These are phyloP conservation scores for Synanthedon formicaeformis DNA, from an alignment of 2,888 invertebrate species.

Conservation along the genomic window DNA sequence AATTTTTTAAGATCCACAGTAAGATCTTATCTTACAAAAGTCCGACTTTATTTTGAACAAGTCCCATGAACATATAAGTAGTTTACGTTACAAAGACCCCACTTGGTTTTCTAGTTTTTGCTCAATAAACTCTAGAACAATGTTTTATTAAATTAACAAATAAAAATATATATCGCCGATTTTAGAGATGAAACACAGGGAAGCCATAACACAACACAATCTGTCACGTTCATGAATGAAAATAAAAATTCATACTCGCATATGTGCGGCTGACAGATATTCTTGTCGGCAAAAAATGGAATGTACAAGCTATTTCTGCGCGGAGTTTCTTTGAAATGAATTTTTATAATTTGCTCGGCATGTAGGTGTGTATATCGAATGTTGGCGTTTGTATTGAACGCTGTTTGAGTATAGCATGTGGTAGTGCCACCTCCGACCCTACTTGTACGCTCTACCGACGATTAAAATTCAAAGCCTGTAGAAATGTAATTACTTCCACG, in stretches of 20 bases:
- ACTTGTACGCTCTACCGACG: conserved; percentile 25
- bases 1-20: too few relatives aligned
- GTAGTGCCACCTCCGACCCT: conserved; percentile 2
- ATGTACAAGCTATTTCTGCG: background rate
- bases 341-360: background rate
- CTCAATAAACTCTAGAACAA: too few relatives aligned
- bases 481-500: conserved; percentile 61
- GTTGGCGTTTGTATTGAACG: conserved; percentile 7
- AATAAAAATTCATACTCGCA: background rate
- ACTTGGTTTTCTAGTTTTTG: too few relatives aligned
- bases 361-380: conserved; percentile 15
- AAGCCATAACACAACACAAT: background rate
- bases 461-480: conserved; percentile 66
- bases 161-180: too few relatives aligned
- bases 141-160: too few relatives aligned
- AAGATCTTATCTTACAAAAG: too few relatives aligned
- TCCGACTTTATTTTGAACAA: too few relatives aligned
- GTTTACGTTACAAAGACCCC: too few relatives aligned
- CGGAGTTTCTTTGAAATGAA: background rate
- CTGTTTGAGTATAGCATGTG: background rate
- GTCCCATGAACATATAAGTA: too few relatives aligned
- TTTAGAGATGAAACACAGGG: too few relatives aligned
- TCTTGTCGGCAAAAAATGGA: background rate
- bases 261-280: background rate
- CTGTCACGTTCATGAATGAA: background rate